Evolutionary conservation across 2,888 invertebrate genomes (phyloP), one percentile per base, ranked within the genome.

Genomic region (Scotopteryx bipunctaria): DNA sequence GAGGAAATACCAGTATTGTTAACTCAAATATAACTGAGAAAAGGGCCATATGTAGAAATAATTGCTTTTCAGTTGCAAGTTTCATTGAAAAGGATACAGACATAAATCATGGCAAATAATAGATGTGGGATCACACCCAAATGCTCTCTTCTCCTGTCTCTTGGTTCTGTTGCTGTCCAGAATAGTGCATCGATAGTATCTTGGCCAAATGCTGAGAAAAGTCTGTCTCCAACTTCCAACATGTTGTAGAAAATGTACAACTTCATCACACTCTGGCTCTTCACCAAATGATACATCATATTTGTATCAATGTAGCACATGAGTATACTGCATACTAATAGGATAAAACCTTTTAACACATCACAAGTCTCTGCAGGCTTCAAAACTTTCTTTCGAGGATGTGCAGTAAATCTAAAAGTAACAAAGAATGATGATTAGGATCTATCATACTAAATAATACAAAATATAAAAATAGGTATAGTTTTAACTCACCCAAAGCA

Each of bases 191-290:
- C 99, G 58, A 99, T 95, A 5, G 98, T 97, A 77, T 99, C 99
- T 88, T 99, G 98, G 0, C 99, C 99, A 87, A 98, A 98, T 21
- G 98, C 97, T 49, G 98, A 98, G 76, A 99, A 95, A 61, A 99
- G 87, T 59, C 98, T 92, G 86, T 99, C 99, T 8, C 98, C 98
- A 41, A 98, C 98, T 91, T 99, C 99, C 53, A 99, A 89, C 98
- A 99, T 99, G 81, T 99, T 99, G 84, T 98, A 99, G 90, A 99
- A 99, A 78, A 99, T 98, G 78, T 99, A 99, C 63, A 99, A 91
- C 78, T 99, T 99, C 84, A 99, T 99, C 57, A 99, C 98, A 62
- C 99, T 98, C 78, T 99, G 99, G 71, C 98, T 98, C 80, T 97
- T 97, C 35, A 97, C 96, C 69, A 99, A 92, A 83, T 99, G 99